phyloP scores from a whole-genome alignment of 1,140 invertebrate species.

The Oscheius sp. region DNA sequence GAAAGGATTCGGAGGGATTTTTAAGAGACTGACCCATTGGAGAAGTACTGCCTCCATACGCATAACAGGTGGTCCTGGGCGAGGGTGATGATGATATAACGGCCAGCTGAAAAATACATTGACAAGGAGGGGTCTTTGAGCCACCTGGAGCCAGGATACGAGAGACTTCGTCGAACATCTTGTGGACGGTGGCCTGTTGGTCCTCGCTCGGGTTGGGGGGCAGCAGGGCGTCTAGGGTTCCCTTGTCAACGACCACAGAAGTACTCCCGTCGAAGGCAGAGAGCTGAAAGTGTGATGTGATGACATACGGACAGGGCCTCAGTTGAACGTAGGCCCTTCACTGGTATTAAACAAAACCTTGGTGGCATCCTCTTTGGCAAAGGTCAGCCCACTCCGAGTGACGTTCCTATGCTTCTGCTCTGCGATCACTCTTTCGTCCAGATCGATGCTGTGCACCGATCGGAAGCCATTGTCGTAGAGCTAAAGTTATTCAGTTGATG shows the following conservation, averaged over 20 bases:
- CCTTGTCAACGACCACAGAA: slow-evolving; percentile 53
- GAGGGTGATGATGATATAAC: slow-evolving; percentile 50
- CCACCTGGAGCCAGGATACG: slow-evolving; percentile 6
- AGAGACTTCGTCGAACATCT: slow-evolving; percentile 46
- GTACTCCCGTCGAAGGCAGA: neutral
- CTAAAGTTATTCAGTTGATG: slow-evolving; percentile 37
- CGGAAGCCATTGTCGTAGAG: slow-evolving; percentile 57
- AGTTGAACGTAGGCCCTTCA: neutral
- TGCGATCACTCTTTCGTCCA: slow-evolving; percentile 47
- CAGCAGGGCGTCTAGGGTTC: slow-evolving; percentile 54
- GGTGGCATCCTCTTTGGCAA: slow-evolving; percentile 44
- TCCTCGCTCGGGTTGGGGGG: slow-evolving; percentile 31
- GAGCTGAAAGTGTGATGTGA: neutral
- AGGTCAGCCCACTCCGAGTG: slow-evolving; percentile 40
- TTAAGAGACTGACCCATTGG: neutral
- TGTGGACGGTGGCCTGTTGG: slow-evolving; percentile 23
- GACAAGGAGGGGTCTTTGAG: neutral
- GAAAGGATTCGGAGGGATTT: neutral
- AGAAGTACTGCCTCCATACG: slow-evolving; percentile 43
- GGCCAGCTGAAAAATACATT: slow-evolving; percentile 27
- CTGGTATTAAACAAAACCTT: slow-evolving; percentile 25
- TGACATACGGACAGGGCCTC: neutral
- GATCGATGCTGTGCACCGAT: slow-evolving; percentile 50
- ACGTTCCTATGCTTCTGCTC: slow-evolving; percentile 42
- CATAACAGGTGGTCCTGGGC: slow-evolving; percentile 51